A percentile compares a stretch with the other conserved stretches of the same genome.
Conservation (phyloP, 1,140 invertebrate genomes). For the Micrasema minimum region DNA sequence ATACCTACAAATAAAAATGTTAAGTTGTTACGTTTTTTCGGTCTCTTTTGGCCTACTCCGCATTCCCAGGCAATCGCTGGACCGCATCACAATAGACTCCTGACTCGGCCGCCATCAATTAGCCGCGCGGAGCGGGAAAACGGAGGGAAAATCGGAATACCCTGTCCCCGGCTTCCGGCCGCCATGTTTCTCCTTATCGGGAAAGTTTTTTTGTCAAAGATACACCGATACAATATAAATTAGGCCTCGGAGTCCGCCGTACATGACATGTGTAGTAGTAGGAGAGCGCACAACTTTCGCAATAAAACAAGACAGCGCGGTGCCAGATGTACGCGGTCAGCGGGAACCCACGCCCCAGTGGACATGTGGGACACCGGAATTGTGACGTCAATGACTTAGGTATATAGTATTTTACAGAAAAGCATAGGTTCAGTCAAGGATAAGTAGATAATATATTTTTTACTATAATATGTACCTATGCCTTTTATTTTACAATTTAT, state of each 20-base stretch:
- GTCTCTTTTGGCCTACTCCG: conserved; percentile 11
- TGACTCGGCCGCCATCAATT: conserved; percentile 50
- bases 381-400: too few relatives aligned
- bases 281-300: conserved; percentile 49
- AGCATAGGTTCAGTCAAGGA: too few relatives aligned
- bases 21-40: too few relatives aligned
- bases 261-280: conserved; percentile 18
- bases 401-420: too few relatives aligned
- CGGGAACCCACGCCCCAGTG: conserved; percentile 9
- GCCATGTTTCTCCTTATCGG: conserved; percentile 49
- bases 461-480: too few relatives aligned
- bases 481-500: too few relatives aligned
- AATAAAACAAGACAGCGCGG: conserved; percentile 51
- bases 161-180: conserved; percentile 49
- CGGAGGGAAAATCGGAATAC: conserved; percentile 30
- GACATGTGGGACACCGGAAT: conserved; percentile 3
- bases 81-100: conserved; percentile 41
- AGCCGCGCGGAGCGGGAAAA: conserved; percentile 23
- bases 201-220: conserved; percentile 53
- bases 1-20: too few relatives aligned
- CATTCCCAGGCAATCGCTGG: conserved; percentile 18
- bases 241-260: conserved; percentile 44
- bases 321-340: conserved; percentile 49
- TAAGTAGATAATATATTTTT: too few relatives aligned
- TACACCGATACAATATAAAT: conserved; percentile 55